A percentile compares a stretch with the other conserved stretches of the same genome.
Conservation (phyloP, 2,888 invertebrate genomes). For the Xiphydria camelus region DNA sequence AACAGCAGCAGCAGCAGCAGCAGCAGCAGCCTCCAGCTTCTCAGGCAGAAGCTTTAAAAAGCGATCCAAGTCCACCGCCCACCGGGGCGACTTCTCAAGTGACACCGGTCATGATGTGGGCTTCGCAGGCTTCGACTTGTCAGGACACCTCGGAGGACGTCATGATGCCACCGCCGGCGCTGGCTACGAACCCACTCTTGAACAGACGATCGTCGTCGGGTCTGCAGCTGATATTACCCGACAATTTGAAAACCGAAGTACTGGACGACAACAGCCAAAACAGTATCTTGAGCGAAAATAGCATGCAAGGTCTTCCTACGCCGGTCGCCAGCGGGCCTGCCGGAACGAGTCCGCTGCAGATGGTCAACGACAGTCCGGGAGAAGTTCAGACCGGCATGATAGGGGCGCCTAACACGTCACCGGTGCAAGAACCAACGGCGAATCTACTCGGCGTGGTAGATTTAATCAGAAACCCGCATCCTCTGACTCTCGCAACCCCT, state of each 20-base stretch:
- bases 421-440: constrained; percentile 45
- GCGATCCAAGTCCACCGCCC: constrained; percentile 48
- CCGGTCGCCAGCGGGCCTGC: constrained; percentile 41
- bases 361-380: constrained; percentile 59
- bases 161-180: constrained; percentile 67
- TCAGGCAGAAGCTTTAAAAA: constrained; percentile 43
- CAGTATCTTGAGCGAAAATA: constrained; percentile 60
- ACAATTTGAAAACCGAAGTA: constrained; percentile 64
- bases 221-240: constrained; percentile 62
- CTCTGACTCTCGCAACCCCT: constrained; percentile 32
- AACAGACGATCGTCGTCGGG: constrained; percentile 62
- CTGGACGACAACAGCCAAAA: constrained; percentile 75
- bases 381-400: constrained; percentile 41
- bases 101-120: constrained; percentile 52
- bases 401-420: constrained; percentile 34
- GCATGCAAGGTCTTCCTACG: constrained; percentile 50
- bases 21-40: constrained; percentile 24
- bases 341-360: constrained; percentile 45
- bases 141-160: constrained; percentile 61
- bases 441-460: constrained; percentile 56
- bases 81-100: constrained; percentile 36
- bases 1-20: constrained; percentile 15
- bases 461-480: constrained; percentile 54
- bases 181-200: constrained; percentile 62
- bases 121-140: constrained; percentile 29